Base-by-base conservation (phyloP, 2,888 invertebrate genomes). In the Orchesellides sinensis region DNA sequence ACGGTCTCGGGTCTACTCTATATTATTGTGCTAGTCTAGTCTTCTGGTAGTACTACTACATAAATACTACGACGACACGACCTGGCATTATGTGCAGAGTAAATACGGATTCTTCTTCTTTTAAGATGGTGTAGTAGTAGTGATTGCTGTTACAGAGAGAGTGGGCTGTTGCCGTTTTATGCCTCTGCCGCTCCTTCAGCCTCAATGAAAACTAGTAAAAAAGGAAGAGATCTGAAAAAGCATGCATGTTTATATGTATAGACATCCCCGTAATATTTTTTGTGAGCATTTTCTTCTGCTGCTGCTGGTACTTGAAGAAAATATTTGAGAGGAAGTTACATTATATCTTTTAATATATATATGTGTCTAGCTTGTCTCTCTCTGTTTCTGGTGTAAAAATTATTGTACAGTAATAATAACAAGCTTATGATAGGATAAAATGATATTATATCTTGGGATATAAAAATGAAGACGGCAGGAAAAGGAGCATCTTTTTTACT, bases 81-180 rank as follows among this genome's bases (percentile, higher is more conserved):
- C 59, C 59, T 59, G 32, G 59, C 59, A 59, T 32, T 59, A n/a
- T n/a, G n/a, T n/a, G n/a, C n/a, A n/a, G n/a, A n/a, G n/a, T n/a
- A n/a, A n/a, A n/a, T n/a, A n/a, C n/a, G n/a, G n/a, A n/a, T n/a
- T n/a, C n/a, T 59, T 40, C n/a, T 40, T 40, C 40, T 40, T n/a
- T n/a, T n/a, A n/a, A n/a, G n/a, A n/a, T n/a, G 52, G n/a, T 21
- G 21, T 21, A 52, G 52, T 23, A 54, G 54, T 54, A 59, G 59
- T 63, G 63, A 47, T 66, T 66, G 66, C 66, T 66, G 66, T 66
- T 66, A 66, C 66, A 27, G 66, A 66, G 49, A 66, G 66, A 47
- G 66, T 47, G 66, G 63, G 63, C 63, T 63, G 63, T 63, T 63
- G 59, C 63, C 35, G 63, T 63, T 63, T 21, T 40, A 63, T 63